Conservation (phyloP, 2,888 invertebrate species). For the Gordius sp. region DNA sequence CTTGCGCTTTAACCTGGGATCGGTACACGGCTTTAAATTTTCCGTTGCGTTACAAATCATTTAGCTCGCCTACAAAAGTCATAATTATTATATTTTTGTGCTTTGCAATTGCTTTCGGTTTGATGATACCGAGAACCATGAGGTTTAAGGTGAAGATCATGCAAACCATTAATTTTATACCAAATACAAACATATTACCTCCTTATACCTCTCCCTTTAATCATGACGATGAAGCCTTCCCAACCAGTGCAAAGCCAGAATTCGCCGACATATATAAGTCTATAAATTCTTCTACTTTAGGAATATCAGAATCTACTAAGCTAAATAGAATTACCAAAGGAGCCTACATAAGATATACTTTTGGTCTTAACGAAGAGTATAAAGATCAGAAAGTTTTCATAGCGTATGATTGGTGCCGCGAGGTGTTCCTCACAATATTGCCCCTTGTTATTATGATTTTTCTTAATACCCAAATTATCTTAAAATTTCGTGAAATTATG, state of each 20-base stretch:
- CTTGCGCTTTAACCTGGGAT: conserved; percentile 5
- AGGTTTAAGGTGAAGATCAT: background rate
- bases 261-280: background rate
- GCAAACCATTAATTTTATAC: background rate
- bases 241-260: background rate
- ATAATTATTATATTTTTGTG: background rate
- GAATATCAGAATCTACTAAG: background rate
- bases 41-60: background rate
- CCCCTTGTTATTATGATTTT: background rate
- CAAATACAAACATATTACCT: background rate
- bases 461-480: conserved; percentile 3
- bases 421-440: background rate
- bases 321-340: background rate
- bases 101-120: background rate
- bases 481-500: background rate
- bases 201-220: background rate
- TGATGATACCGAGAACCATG: conserved; percentile 9
- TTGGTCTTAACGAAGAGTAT: background rate
- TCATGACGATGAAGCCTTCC: background rate
- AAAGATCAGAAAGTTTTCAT: background rate
- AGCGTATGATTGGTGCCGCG: conserved; percentile 7
- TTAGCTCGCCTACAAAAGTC: background rate
- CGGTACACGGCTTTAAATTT: background rate
- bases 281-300: background rate
- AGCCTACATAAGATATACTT: background rate